These are phyloP conservation scores for Geotrypetes seraphini DNA, from an alignment of 2,797 vertebrate species.

Conservation along the genomic window DNA sequence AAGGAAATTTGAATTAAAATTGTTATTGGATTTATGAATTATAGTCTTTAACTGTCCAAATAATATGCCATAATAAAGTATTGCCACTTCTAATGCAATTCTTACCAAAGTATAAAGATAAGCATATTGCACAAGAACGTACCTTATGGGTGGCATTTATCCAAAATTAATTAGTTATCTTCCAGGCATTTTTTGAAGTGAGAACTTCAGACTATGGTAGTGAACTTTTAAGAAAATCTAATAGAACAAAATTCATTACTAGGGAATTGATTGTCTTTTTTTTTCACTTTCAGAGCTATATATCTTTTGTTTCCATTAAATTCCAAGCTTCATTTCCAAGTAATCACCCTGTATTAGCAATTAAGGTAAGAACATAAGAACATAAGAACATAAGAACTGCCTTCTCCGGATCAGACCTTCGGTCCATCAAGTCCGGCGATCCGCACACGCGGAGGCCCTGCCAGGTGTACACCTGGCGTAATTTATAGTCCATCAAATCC, in stretches of 20 bases:
- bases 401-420: no score
- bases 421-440: no score
- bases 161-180: neutral
- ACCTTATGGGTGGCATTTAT: neutral
- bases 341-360: neutral
- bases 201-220: neutral
- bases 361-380: no score
- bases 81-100: neutral
- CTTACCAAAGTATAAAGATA: neutral
- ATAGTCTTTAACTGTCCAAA: no score
- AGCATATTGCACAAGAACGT: constrained; percentile 1
- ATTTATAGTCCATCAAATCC: no score
- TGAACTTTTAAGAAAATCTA: neutral
- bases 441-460: no score
- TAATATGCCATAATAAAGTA: neutral
- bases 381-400: no score
- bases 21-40: no score
- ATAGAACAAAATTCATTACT: neutral
- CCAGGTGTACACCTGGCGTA: no score
- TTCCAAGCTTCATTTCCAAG: neutral
- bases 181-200: neutral
- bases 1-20: no score
- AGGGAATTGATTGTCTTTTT: neutral
- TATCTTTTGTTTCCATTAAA: neutral
- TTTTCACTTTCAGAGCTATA: constrained; percentile 1